phyloP scores from a whole-genome alignment of 2,888 invertebrate species.

The Trichogramma dendrolimi region DNA sequence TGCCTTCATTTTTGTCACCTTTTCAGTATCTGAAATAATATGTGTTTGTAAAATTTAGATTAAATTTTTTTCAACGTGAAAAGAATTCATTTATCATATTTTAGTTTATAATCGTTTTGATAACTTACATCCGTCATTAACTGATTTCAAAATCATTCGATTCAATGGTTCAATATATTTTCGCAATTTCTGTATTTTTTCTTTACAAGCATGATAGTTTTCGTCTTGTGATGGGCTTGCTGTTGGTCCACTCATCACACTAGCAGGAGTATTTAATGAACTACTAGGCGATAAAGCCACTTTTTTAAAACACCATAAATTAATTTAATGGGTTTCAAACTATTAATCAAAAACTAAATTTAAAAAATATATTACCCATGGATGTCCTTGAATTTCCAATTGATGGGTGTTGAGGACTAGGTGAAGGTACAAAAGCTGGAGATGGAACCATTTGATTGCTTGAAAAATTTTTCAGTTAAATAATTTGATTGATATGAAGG shows the following conservation, averaged over 20 bases:
- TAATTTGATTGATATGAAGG: not conserved
- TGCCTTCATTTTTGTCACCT: constrained; percentile 91
- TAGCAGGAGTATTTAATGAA: constrained; percentile 74
- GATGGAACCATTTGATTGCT: constrained; percentile 64
- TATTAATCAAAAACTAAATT: too few relatives aligned
- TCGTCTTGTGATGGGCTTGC: constrained; percentile 60
- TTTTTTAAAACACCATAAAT: constrained; percentile 37
- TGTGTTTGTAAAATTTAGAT: too few relatives aligned
- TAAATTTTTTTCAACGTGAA: too few relatives aligned
- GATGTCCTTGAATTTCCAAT: constrained; percentile 59
- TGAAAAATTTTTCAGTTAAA: not conserved
- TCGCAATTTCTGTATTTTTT: constrained; percentile 87
- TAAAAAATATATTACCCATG: constrained; percentile 50
- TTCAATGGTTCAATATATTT: constrained; percentile 91
- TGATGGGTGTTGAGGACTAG: constrained; percentile 63
- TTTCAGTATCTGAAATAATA: constrained; percentile 72
- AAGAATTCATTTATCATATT: too few relatives aligned
- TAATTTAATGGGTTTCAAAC: not conserved
- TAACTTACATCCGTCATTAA: constrained; percentile 62
- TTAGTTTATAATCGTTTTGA: too few relatives aligned
- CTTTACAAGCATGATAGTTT: constrained; percentile 87
- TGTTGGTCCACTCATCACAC: constrained; percentile 51
- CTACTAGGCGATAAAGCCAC: constrained; percentile 77
- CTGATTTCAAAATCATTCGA: constrained; percentile 83
- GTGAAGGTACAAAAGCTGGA: constrained; percentile 66